Conservation (phyloP, 1,140 invertebrate genomes). For the Leptinotarsa texana region DNA sequence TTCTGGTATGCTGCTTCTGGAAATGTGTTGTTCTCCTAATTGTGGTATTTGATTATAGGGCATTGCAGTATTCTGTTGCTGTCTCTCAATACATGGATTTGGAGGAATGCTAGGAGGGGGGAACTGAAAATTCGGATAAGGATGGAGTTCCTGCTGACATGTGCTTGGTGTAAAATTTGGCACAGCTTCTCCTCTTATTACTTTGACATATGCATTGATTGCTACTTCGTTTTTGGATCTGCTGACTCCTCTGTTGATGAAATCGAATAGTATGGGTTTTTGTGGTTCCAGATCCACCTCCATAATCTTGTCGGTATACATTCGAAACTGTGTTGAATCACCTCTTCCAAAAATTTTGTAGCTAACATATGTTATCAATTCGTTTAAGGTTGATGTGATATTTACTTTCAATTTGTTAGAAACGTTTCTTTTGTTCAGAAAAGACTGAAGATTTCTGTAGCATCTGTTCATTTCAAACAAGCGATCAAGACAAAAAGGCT, state of each 20-base stretch:
- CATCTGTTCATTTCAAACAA: not conserved
- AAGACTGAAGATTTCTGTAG: not conserved
- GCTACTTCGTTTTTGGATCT: not conserved
- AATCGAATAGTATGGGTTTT: not conserved
- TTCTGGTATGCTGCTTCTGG: not conserved
- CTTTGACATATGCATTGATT: not conserved
- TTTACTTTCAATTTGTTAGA: conserved; percentile 5
- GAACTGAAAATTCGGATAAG: not conserved
- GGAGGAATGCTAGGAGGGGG: not conserved
- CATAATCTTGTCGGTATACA: conserved; percentile 1
- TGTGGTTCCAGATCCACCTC: conserved; percentile 1
- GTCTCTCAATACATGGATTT: not conserved
- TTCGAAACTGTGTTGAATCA: not conserved
- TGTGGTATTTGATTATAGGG: not conserved
- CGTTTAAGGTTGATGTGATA: conserved; percentile 1
- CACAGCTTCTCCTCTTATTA: not conserved
- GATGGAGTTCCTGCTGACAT: not conserved
- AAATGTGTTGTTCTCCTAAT: not conserved
- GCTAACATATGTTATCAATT: conserved; percentile 1
- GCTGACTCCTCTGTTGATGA: not conserved
- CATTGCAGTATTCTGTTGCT: not conserved
- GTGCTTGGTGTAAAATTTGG: not conserved
- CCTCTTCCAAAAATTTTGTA: conserved; percentile 10
- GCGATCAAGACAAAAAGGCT: not conserved
- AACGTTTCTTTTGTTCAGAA: not conserved